These are phyloP conservation scores for Geophilus truncorum DNA, from an alignment of 2,888 invertebrate genomes.

Conservation along the genomic window DNA sequence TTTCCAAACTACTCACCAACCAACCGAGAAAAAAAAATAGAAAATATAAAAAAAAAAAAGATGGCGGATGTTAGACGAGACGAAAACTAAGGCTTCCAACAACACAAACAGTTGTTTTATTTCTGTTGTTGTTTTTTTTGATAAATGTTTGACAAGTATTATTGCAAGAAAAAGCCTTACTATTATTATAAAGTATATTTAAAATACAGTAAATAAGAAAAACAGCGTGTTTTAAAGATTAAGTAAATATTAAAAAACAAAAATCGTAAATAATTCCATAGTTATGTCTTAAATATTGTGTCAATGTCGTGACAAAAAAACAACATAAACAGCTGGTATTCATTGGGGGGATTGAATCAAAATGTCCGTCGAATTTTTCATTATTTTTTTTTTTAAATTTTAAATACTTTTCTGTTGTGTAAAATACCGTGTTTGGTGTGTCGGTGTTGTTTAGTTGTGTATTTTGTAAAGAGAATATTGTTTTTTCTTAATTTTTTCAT, in stretches of 20 bases:
- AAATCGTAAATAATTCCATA: neutral
- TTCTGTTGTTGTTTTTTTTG: conserved; percentile 5
- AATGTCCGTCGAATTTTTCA: conserved; percentile 1
- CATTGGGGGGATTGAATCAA: neutral
- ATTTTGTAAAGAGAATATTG: neutral
- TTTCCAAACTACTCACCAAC: neutral
- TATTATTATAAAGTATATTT: neutral
- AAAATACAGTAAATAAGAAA: too few relatives aligned
- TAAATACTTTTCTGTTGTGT: neutral
- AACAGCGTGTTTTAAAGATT: too few relatives aligned
- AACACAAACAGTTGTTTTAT: neutral
- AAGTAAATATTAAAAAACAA: neutral
- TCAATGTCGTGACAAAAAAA: neutral
- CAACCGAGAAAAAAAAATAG: too few relatives aligned
- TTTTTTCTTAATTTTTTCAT: neutral
- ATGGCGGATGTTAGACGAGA: neutral
- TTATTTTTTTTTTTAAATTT: too few relatives aligned
- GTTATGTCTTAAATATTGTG: conserved; percentile 1
- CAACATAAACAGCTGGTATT: neutral
- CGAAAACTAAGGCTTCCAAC: conserved; percentile 3
- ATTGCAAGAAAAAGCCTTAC: neutral
- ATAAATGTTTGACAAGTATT: conserved; percentile 7
- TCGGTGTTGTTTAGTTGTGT: neutral
- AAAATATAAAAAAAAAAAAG: neutral
- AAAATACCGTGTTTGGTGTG: neutral